A percentile compares a stretch with the other conserved stretches of the same genome.
Conservation (phyloP, 2,113 vertebrate species). For the Leptobrachium ailaonicum region DNA sequence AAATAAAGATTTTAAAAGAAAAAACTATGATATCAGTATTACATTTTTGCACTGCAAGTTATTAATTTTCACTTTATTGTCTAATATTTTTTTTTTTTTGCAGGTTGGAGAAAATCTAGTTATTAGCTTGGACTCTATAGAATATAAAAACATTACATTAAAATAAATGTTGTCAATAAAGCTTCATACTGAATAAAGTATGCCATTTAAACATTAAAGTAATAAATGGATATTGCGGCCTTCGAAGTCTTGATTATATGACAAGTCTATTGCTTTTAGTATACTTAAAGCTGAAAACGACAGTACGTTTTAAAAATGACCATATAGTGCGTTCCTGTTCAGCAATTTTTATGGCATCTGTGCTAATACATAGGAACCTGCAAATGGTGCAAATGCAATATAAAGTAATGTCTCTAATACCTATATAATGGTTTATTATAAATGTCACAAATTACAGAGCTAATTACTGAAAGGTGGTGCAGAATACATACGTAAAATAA, state of each 20-base stretch:
- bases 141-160: conserved; percentile 20
- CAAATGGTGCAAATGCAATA: no score
- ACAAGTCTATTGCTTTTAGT: no score
- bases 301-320: no score
- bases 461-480: no score
- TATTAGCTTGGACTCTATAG: conserved; percentile 28
- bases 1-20: conserved; percentile 31
- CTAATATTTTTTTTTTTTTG: conserved; percentile 27
- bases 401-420: no score
- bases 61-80: conserved; percentile 34
- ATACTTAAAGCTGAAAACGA: no score
- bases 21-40: conserved; percentile 17
- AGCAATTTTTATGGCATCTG: no score
- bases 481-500: no score
- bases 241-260: background rate
- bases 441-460: no score
- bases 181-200: conserved; percentile 17
- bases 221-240: conserved; percentile 23
- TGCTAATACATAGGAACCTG: no score
- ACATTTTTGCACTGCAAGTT: conserved; percentile 16
- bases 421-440: no score
- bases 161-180: conserved; percentile 14
- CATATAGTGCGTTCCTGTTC: no score
- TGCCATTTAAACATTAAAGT: background rate
- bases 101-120: conserved; percentile 6